These are phyloP conservation scores for Aproaerema taeniolella DNA, from an alignment of 2,888 invertebrate genomes.

Conservation along the genomic window DNA sequence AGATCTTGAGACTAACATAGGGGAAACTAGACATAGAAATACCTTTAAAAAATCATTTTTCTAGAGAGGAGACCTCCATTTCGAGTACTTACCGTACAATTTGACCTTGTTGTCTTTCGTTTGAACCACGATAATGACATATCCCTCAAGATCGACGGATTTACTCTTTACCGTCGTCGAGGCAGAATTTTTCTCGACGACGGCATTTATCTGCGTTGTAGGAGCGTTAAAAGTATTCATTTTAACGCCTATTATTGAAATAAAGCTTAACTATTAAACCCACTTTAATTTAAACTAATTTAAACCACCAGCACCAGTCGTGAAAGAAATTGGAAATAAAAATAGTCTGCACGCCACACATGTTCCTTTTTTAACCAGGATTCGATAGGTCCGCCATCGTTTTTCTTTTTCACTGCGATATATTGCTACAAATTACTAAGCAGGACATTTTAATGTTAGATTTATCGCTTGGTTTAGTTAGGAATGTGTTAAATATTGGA, in stretches of 20 bases:
- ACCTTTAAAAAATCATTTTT: too few species aligned
- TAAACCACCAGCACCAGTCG: not conserved
- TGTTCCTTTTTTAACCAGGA: conserved; percentile 3
- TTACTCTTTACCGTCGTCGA: conserved; percentile 72
- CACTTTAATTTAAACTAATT: not conserved
- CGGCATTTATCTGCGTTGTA: conserved; percentile 65
- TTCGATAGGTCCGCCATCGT: conserved; percentile 8
- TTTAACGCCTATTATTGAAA: conserved; percentile 29
- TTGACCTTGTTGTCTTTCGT: conserved; percentile 96
- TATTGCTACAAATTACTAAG: not conserved
- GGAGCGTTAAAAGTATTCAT: conserved; percentile 72
- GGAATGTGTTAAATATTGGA: not conserved
- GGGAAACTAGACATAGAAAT: too few species aligned
- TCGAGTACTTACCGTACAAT: conserved; percentile 87
- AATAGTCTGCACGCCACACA: conserved; percentile 4
- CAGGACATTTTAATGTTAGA: not conserved
- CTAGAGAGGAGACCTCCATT: too few species aligned
- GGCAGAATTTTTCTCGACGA: conserved; percentile 54
- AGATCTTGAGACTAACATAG: too few species aligned
- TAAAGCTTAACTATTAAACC: not conserved
- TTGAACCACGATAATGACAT: conserved; percentile 96
- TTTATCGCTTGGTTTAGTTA: not conserved
- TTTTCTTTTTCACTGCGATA: not conserved
- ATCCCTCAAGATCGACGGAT: conserved; percentile 93
- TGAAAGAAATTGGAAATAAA: not conserved